A percentile compares a stretch with the other conserved stretches of the same genome.
These are phyloP conservation scores for Silvanus unidentatus DNA, from an alignment of 2,888 invertebrate genomes.

Conservation along the genomic window DNA sequence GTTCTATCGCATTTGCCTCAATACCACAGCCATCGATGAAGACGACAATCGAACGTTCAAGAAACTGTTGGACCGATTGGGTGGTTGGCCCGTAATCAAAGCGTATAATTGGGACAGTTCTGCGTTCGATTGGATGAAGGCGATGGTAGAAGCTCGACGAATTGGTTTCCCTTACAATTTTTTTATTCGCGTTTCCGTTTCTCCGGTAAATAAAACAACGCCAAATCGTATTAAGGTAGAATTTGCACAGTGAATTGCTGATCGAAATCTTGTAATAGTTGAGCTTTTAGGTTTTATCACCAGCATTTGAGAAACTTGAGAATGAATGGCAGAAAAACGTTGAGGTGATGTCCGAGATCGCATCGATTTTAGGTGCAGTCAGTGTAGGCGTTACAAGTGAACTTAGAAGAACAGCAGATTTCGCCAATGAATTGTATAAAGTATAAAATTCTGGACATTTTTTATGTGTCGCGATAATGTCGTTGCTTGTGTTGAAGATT, in stretches of 20 bases:
- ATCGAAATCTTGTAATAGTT: conserved; percentile 13
- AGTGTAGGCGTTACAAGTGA: conserved; percentile 18
- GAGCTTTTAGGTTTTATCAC: no score
- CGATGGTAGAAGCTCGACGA: conserved; percentile 26
- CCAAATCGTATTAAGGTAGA: not conserved
- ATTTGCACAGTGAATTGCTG: conserved; percentile 15
- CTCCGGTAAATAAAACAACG: no score
- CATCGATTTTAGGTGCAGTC: conserved; percentile 23
- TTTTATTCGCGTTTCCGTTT: conserved; percentile 20
- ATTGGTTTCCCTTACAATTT: conserved; percentile 26
- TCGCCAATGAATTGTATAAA: conserved; percentile 24
- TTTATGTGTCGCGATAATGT: not conserved
- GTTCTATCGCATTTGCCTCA: conserved; percentile 26
- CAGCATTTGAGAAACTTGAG: no score
- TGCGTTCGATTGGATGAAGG: conserved; percentile 29
- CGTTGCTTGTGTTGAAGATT: conserved; percentile 11
- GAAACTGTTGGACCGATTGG: conserved; percentile 9
- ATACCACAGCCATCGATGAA: conserved; percentile 19
- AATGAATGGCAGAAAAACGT: not conserved
- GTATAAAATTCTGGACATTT: conserved; percentile 13
- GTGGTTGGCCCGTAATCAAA: conserved; percentile 19
- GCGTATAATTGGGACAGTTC: conserved; percentile 23
- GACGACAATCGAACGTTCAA: conserved; percentile 17
- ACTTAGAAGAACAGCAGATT: conserved; percentile 24
- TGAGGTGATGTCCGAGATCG: conserved; percentile 25